Percentiles rank a stretch among this genome's conserved stretches.
Conservation (phyloP, 2,797 vertebrate species). For the Gadopsis marmoratus region DNA sequence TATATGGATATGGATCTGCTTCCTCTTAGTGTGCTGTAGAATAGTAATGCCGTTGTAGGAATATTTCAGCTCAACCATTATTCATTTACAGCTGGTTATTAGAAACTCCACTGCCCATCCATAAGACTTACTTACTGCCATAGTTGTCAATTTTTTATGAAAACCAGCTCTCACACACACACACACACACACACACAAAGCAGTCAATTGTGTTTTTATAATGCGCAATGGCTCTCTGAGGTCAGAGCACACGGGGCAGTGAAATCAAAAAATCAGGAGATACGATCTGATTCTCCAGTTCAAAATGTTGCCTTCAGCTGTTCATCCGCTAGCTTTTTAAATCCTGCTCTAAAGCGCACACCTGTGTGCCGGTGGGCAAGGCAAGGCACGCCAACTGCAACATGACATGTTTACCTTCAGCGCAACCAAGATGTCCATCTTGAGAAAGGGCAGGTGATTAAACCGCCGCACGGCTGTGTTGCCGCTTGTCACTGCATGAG, state of each 20-base stretch:
- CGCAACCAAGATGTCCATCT: conserved; percentile 42
- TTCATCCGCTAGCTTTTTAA: conserved; percentile 16
- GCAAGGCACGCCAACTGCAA: conserved; percentile 49
- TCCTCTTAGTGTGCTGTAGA: conserved; percentile 26
- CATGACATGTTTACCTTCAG: conserved; percentile 36
- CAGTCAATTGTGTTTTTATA: conserved; percentile 25
- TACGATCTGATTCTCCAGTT: conserved; percentile 47
- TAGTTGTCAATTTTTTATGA: conserved; percentile 40
- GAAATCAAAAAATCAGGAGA: conserved; percentile 45
- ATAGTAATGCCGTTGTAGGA: conserved; percentile 21
- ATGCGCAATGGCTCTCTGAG: conserved; percentile 24
- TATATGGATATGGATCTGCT: conserved; percentile 8
- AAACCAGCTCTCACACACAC: conserved; percentile 21
- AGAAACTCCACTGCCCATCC: conserved; percentile 14
- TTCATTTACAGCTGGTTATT: conserved; percentile 41
- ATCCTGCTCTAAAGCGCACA: conserved; percentile 45
- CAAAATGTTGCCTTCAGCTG: conserved; percentile 43
- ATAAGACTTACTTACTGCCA: conserved; percentile 27
- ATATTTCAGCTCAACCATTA: neutral
- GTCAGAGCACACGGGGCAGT: conserved; percentile 28
- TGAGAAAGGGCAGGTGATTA: conserved; percentile 67
- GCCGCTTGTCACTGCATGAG: conserved; percentile 40
- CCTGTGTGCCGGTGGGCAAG: conserved; percentile 62
- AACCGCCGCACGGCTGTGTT: conserved; percentile 37
- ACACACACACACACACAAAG: conserved; percentile 8